phyloP scores from a whole-genome alignment of 2,888 invertebrate species.

The Sminthurinus aureus region DNA sequence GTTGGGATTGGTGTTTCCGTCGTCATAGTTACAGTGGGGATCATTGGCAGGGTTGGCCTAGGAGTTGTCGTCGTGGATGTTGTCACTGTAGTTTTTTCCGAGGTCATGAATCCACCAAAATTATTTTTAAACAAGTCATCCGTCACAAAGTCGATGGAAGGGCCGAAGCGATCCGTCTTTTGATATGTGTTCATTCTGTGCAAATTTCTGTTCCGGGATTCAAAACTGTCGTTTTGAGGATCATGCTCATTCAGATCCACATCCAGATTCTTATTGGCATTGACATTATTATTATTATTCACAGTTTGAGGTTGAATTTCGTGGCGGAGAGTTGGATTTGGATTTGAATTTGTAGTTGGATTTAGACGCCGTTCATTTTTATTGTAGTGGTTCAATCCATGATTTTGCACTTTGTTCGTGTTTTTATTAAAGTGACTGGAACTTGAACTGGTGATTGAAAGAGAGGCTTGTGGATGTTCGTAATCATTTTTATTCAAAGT shows the following conservation, averaged over 20 bases:
- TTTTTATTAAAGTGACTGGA: too few relatives aligned
- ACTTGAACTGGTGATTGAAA: too few relatives aligned
- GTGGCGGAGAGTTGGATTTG: not conserved
- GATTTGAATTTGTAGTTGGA: not conserved
- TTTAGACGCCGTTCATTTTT: not conserved
- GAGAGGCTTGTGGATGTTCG: too few relatives aligned
- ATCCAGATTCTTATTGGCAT: conserved; percentile 22
- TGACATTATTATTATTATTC: not conserved
- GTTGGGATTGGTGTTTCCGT: not conserved
- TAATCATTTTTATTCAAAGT: too few relatives aligned
- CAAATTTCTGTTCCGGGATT: too few relatives aligned
- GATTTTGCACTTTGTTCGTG: too few relatives aligned
- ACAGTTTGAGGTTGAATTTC: not conserved
- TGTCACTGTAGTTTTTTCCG: not conserved
- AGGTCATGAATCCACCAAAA: not conserved
- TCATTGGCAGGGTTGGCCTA: not conserved
- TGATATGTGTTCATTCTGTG: too few relatives aligned
- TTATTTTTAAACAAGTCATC: conserved; percentile 46
- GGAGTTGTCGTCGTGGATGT: not conserved
- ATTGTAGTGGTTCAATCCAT: too few relatives aligned
- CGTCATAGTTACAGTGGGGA: not conserved
- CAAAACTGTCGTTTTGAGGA: too few relatives aligned
- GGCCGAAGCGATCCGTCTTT: conserved; percentile 50
- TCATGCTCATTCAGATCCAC: conserved; percentile 37
- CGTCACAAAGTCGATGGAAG: conserved; percentile 50